Evolutionary conservation across 2,797 vertebrate genomes (phyloP).

Genomic region (Pipistrellus pipistrellus): DNA sequence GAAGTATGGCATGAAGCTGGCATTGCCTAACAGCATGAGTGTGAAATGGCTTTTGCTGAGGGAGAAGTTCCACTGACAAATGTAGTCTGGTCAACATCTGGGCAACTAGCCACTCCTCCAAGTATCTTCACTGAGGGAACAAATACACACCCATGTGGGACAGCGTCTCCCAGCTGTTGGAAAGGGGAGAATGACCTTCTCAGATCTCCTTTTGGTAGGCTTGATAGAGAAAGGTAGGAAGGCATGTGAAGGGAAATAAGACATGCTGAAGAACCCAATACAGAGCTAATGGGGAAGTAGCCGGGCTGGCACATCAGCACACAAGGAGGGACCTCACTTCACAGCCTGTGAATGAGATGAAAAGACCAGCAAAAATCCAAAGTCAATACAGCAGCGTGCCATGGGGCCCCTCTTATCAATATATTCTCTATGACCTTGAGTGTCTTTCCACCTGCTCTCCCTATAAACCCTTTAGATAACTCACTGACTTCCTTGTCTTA

Average conservation of each 20-base stretch:
- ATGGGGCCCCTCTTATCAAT: not conserved
- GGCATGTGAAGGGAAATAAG: not conserved
- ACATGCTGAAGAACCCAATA: not conserved
- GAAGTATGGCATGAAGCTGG: not conserved
- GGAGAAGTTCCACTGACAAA: not conserved
- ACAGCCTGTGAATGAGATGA: not conserved
- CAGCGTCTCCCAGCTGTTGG: not conserved
- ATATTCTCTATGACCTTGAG: not conserved
- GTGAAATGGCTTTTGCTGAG: not conserved
- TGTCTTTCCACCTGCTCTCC: not conserved
- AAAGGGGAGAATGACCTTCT: not conserved
- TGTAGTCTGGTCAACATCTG: not conserved
- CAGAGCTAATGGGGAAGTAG: not conserved
- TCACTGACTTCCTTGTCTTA: not conserved
- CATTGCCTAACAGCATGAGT: not conserved
- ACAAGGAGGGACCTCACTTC: not conserved
- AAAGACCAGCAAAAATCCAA: not conserved
- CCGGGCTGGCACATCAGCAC: not conserved
- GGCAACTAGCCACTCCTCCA: not conserved
- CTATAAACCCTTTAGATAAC: not conserved
- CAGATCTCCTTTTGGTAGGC: not conserved
- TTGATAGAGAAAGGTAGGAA: not conserved
- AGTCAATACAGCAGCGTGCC: not conserved
- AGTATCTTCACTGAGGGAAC: not conserved
- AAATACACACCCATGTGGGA: rapidly evolving